Evolutionary conservation across 2,888 invertebrate species (phyloP), one percentile per base, ranked within the genome.

Genomic region (Adineta ricciae): DNA sequence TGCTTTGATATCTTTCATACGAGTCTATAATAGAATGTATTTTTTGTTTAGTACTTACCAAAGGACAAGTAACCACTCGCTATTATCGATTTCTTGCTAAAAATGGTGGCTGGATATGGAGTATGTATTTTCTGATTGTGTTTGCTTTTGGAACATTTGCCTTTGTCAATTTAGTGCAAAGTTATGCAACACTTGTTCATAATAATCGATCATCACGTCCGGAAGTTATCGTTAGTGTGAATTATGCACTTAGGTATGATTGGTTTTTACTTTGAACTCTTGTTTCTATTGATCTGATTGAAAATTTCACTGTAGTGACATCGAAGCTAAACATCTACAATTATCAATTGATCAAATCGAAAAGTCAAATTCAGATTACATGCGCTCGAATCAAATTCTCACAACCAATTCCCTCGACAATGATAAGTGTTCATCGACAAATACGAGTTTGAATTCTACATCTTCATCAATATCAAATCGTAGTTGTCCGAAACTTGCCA

Each of bases 31-130:
- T n/a, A n/a, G n/a, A n/a, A n/a, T n/a, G n/a, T n/a, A n/a, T n/a
- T n/a, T n/a, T n/a, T n/a, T 14, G 24, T 92, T 8, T 93, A 97
- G 97, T 98, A 88, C 90, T 97, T 88, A 93, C 93, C 88, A 97
- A 97, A 92, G 97, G 96, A 1, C 97, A 98, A 92, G 97, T 96
- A 87, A 97, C 96, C 84, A 96, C 96, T 5, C 94, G 95, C 89
- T 98, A 98, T 92, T 98, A 96, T 92, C 93, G 97, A 87, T 97
- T 97, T 91, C 92, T 98, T 87, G 95, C 96, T 86, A 96, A 96
- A 91, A 94, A 94, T 8, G 97, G 97, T 0, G 97, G 97, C 83
- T 97, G 97, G 96, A 95, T 97, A 27, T 98, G 97, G 97, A 41
- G 73, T 78, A 21, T 21, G 73, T 78, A 46, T 11, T 38, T 32